These are phyloP conservation scores for Chaetops frenatus DNA, from an alignment of 2,113 vertebrate species.

Conservation along the genomic window DNA sequence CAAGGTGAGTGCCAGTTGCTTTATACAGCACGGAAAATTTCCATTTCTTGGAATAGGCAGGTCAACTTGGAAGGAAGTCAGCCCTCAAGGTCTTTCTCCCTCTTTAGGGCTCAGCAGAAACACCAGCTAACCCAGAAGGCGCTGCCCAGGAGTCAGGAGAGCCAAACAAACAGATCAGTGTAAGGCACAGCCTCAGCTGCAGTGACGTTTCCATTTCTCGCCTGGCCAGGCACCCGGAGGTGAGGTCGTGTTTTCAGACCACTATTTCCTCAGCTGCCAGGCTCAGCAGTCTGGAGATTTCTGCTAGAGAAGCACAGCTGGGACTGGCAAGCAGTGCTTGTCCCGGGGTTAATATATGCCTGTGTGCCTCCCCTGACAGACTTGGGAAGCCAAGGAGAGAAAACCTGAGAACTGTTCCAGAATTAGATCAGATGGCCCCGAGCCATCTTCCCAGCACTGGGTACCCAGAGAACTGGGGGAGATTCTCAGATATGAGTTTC, in stretches of 20 bases:
- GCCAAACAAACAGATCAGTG: constrained; percentile 7
- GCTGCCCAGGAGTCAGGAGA: not conserved
- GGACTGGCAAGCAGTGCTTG: constrained; percentile 22
- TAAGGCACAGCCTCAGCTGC: not conserved
- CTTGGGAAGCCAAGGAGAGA: not conserved
- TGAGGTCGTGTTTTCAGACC: not conserved
- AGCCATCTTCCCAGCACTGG: not conserved
- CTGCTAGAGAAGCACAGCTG: constrained; percentile 32
- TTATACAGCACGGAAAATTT: constrained; percentile 49
- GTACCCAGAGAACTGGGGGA: not conserved
- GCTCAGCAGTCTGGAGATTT: constrained; percentile 10
- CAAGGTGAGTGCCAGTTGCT: constrained; percentile 3
- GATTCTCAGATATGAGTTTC: not conserved
- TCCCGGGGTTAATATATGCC: not conserved
- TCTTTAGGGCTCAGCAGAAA: constrained; percentile 7
- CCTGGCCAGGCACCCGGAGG: not conserved
- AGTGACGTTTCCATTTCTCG: not conserved
- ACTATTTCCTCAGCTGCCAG: constrained; percentile 13
- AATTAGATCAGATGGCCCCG: not conserved
- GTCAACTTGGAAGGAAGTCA: constrained; percentile 43
- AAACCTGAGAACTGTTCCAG: not conserved
- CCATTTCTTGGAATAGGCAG: constrained; percentile 28
- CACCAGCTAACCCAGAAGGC: not conserved
- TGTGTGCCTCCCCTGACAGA: not conserved
- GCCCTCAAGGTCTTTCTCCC: constrained; percentile 16